phyloP scores from a whole-genome alignment of 2,797 vertebrate species.

The Jordanella pulchra region DNA sequence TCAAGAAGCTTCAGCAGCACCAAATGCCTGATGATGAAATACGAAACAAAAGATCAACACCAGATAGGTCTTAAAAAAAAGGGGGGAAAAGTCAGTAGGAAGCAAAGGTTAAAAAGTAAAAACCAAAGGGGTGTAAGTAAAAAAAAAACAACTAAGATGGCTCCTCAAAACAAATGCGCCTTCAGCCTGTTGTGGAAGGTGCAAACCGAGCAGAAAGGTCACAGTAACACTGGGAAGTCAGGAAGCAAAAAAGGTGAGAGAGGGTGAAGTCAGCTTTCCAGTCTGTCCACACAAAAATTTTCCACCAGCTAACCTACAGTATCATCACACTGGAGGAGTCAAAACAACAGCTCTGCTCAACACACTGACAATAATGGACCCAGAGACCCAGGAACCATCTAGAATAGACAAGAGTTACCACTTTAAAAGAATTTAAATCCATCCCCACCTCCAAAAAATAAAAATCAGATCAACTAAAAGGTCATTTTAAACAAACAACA shows the following conservation, averaged over 20 bases:
- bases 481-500: conserved; percentile 7
- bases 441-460: not conserved
- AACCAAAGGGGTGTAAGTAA: not conserved
- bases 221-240: conserved; percentile 23
- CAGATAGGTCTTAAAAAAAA: conserved; percentile 26
- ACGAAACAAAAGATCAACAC: not conserved
- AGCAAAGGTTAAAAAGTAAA: not conserved
- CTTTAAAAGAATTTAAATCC: conserved; percentile 15
- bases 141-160: not conserved
- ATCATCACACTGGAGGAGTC: conserved; percentile 10
- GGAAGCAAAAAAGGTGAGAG: conserved; percentile 20
- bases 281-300: conserved; percentile 31
- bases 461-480: not conserved
- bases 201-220: conserved; percentile 39
- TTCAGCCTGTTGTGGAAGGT: conserved; percentile 18
- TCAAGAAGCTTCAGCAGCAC: conserved; percentile 11
- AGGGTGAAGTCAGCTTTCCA: conserved; percentile 1
- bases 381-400: conserved; percentile 8
- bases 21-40: not conserved
- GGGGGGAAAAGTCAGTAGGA: conserved; percentile 26
- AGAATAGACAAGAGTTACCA: conserved; percentile 5
- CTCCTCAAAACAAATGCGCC: conserved; percentile 26
- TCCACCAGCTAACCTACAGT: conserved; percentile 13
- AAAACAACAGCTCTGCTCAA: conserved; percentile 16
- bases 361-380: conserved; percentile 27